Base-by-base conservation (phyloP, 2,888 invertebrate genomes). In the Nezara viridula region DNA sequence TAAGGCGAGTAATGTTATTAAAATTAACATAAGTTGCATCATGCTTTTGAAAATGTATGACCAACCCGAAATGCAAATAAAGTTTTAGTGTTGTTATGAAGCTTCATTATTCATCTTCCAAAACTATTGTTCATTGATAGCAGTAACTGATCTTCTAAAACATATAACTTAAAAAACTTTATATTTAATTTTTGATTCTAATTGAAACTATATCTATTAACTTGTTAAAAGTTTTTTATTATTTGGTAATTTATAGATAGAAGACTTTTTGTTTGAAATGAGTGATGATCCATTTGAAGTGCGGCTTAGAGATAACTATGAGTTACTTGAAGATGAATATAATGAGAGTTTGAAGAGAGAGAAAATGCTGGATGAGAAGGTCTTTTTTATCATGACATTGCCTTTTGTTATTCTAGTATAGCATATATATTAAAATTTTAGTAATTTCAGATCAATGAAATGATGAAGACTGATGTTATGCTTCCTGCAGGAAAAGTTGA, bases 271-370 rank as follows among this genome's bases (percentile, higher is more conserved):
- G 3, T 95, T 99, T 91, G 98, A 99, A 94, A 96, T 99, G 93
- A 97, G 97, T 91, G 99, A 99, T 92, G 99, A 99, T 94, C 99
- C 99, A 0, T 99, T 99, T 92, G 99, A 99, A 93, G 98, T 99
- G 6, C 98, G 97, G 92, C 94, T 99, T 14, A 95, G 98, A 0
- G 98, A 99, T 92, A 99, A 99, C 93, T 99, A 98, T 92, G 98
- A 98, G 92, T 94, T 99, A 0, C 93, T 98, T 86, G 98, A 98
- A 92, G 99, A 99, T 92, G 99, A 99, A 93, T 98, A 98, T 92
- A 96, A 97, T 91, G 99, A 99, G 92, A 97, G 97, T 92, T 94
- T 98, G 92, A 98, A 98, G 92, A 94, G 99, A 37, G 95, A 96
- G 90, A 96, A 96, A 89, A 96, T 98, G 94, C 94, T 99, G 47